Evolutionary conservation across 1,140 invertebrate genomes (phyloP).

Genomic region (Neodiprion lecontei): DNA sequence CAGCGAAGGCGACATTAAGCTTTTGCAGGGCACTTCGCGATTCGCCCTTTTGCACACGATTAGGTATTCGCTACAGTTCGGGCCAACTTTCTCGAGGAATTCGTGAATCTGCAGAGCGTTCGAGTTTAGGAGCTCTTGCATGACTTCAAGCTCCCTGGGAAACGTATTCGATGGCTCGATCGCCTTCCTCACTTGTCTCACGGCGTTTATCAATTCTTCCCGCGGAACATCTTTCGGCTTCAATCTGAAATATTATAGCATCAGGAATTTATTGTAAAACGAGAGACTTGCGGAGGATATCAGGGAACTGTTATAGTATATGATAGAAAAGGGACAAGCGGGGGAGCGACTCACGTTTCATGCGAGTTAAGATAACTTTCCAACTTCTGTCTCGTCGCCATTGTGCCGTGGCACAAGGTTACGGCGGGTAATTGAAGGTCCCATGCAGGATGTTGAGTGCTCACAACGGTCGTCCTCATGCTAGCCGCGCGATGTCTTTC

Average conservation of each 20-base stretch:
- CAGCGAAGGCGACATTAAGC: slow-evolving; percentile 17
- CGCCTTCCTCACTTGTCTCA: slow-evolving; percentile 28
- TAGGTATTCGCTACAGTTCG: slow-evolving; percentile 33
- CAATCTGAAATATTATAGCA: slow-evolving; percentile 21
- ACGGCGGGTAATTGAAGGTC: slow-evolving; percentile 33
- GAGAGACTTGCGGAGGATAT: slow-evolving; percentile 6
- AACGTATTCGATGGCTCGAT: slow-evolving; percentile 25
- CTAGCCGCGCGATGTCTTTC: slow-evolving; percentile 36
- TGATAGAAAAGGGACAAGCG: slow-evolving; percentile 4
- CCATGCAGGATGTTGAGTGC: slow-evolving; percentile 35
- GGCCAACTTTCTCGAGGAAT: slow-evolving; percentile 27
- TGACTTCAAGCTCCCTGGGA: slow-evolving; percentile 18
- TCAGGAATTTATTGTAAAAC: background rate
- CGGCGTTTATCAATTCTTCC: slow-evolving; percentile 24
- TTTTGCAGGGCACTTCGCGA: slow-evolving; percentile 22
- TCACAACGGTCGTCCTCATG: slow-evolving; percentile 37
- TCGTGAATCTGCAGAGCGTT: slow-evolving; percentile 28
- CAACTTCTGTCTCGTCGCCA: slow-evolving; percentile 27
- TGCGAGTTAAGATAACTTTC: slow-evolving; percentile 15
- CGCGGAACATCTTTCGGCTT: slow-evolving; percentile 22
- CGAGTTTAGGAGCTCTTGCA: slow-evolving; percentile 29
- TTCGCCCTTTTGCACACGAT: slow-evolving; percentile 29
- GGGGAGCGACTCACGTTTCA: background rate
- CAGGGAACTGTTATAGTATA: background rate
- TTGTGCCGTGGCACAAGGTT: slow-evolving; percentile 33